phyloP scores from a whole-genome alignment of 2,797 vertebrate species.

The Mastacembelus armatus region DNA sequence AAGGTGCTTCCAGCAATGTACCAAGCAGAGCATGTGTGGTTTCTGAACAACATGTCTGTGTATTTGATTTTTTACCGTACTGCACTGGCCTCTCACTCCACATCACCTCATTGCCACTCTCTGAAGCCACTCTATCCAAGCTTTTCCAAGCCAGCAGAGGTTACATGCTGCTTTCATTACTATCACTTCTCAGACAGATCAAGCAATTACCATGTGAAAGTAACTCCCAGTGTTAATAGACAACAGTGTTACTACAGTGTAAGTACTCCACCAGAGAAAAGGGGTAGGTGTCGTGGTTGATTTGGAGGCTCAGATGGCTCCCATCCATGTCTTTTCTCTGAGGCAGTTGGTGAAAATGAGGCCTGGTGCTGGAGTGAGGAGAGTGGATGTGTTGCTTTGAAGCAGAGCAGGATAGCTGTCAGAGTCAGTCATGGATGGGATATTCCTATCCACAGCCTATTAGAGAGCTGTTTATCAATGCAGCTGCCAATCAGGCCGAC shows the following conservation, averaged over 20 bases:
- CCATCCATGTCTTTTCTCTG: constrained; percentile 52
- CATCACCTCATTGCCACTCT: constrained; percentile 43
- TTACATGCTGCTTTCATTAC: constrained; percentile 38
- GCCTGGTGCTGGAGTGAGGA: constrained; percentile 48
- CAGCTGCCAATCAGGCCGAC: constrained; percentile 68
- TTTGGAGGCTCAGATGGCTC: constrained; percentile 58
- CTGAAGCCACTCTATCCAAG: constrained; percentile 34
- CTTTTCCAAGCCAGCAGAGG: constrained; percentile 31
- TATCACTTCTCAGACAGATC: constrained; percentile 18
- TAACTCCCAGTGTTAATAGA: constrained; percentile 37
- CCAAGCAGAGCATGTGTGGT: constrained; percentile 45
- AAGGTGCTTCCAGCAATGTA: constrained; percentile 58
- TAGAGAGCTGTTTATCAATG: constrained; percentile 82
- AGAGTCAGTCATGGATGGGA: constrained; percentile 81
- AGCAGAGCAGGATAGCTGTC: constrained; percentile 77
- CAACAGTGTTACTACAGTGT: constrained; percentile 18
- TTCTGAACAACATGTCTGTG: constrained; percentile 54
- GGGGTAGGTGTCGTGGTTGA: constrained; percentile 41
- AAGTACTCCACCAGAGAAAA: constrained; percentile 22
- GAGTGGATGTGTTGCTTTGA: constrained; percentile 73
- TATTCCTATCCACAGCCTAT: constrained; percentile 78
- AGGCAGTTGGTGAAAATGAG: constrained; percentile 72
- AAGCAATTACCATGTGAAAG: constrained; percentile 53
- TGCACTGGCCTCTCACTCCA: constrained; percentile 10
- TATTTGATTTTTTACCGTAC: constrained; percentile 53